Percentiles rank a stretch among this genome's conserved stretches.
phyloP scores from a whole-genome alignment of 2,113 vertebrate genomes.

The Thunnus maccoyii region DNA sequence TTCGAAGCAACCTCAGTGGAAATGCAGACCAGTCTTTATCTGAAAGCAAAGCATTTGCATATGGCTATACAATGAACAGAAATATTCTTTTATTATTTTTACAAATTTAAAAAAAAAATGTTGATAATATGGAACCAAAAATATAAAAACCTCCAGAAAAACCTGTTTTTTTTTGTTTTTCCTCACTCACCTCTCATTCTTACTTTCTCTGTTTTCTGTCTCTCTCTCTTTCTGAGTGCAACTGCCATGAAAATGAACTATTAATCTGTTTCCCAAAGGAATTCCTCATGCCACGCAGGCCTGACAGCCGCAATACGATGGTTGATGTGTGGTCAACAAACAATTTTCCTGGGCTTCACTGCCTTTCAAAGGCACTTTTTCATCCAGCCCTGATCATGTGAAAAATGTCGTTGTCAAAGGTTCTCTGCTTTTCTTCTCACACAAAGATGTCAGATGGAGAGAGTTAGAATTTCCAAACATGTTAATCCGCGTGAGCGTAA shows the following conservation, averaged over 20 bases:
- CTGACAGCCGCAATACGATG: slow-evolving; percentile 84
- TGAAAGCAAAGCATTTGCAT: slow-evolving; percentile 72
- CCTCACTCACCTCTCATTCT: slow-evolving; percentile 32
- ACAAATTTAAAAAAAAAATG: slow-evolving; percentile 8
- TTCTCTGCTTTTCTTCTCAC: slow-evolving; percentile 83
- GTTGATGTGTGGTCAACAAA: slow-evolving; percentile 89
- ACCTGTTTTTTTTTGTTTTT: slow-evolving; percentile 11
- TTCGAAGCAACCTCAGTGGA: slow-evolving; percentile 40
- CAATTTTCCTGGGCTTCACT: slow-evolving; percentile 89
- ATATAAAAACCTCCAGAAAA: background rate
- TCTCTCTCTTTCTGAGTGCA: slow-evolving; percentile 58
- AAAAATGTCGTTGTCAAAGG: slow-evolving; percentile 86
- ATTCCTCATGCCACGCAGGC: slow-evolving; percentile 80
- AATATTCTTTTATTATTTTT: slow-evolving; percentile 33
- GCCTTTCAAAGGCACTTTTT: slow-evolving; percentile 86
- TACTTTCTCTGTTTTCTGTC: slow-evolving; percentile 17
- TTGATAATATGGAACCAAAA: slow-evolving; percentile 51
- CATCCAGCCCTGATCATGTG: slow-evolving; percentile 83
- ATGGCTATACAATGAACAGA: slow-evolving; percentile 45
- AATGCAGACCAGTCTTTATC: slow-evolving; percentile 49
- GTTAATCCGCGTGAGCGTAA: slow-evolving; percentile 82
- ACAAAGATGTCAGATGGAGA: slow-evolving; percentile 86
- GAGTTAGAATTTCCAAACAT: slow-evolving; percentile 85
- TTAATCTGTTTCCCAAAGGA: slow-evolving; percentile 87
- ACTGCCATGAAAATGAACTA: slow-evolving; percentile 86